phyloP scores from a whole-genome alignment of 2,888 invertebrate genomes.

The Eledone cirrhosa region DNA sequence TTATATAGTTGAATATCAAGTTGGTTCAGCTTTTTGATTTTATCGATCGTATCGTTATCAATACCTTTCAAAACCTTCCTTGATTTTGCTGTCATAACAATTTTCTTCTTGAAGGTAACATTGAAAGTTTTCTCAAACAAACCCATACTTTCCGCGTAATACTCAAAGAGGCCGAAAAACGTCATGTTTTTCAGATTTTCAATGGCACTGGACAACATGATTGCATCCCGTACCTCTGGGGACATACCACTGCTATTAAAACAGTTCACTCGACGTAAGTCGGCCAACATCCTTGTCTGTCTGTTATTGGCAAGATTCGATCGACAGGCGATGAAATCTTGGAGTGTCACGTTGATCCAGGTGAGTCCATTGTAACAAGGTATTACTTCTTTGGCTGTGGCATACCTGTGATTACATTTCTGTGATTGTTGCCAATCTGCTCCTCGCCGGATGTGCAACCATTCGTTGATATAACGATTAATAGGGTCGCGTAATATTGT shows the following conservation, averaged over 20 bases:
- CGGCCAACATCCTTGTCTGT: constrained; percentile 19
- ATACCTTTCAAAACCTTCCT: not conserved
- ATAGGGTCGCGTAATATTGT: constrained; percentile 22
- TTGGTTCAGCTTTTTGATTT: constrained; percentile 73
- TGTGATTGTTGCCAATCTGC: not conserved
- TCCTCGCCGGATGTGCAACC: constrained; percentile 1
- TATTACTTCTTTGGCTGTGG: not conserved
- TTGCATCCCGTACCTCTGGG: not conserved
- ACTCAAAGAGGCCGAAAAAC: not conserved
- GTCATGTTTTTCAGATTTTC: not conserved
- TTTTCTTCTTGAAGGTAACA: not conserved
- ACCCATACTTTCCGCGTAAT: not conserved
- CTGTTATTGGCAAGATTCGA: constrained; percentile 10
- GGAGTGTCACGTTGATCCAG: constrained; percentile 18
- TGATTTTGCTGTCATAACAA: no score
- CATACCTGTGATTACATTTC: not conserved
- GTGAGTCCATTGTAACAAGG: constrained; percentile 9
- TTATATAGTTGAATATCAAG: constrained; percentile 92
- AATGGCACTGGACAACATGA: constrained; percentile 8
- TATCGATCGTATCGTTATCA: no score
- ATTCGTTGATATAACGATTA: constrained; percentile 9
- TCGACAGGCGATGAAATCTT: not conserved
- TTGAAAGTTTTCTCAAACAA: not conserved
- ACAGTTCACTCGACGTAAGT: not conserved
- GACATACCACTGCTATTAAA: not conserved